phyloP scores from a whole-genome alignment of 1,140 invertebrate genomes.

The Lordiphosa collinella region DNA sequence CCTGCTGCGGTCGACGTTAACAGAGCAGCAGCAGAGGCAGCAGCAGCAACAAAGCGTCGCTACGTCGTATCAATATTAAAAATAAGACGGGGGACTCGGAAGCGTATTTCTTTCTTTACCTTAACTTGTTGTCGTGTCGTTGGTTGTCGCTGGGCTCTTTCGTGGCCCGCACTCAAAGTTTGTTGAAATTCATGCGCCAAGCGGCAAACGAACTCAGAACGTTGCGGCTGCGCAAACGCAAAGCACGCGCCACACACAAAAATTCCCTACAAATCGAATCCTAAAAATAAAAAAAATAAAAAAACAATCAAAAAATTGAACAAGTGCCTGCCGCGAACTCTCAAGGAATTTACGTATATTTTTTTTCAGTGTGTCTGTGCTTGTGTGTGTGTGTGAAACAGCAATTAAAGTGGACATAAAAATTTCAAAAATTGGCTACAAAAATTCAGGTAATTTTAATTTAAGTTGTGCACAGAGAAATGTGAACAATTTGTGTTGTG shows the following conservation, averaged over 20 bases:
- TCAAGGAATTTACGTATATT: too few species aligned
- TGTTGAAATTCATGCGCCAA: constrained; percentile 66
- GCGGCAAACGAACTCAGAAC: constrained; percentile 68
- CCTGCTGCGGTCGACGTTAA: constrained; percentile 46
- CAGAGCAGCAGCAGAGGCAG: constrained; percentile 15
- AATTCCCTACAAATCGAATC: neutral
- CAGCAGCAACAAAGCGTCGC: constrained; percentile 10
- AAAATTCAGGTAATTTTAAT: constrained; percentile 9
- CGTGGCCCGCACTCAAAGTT: constrained; percentile 11
- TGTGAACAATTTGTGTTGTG: too few species aligned
- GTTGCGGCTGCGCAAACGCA: constrained; percentile 65
- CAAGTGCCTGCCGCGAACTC: too few species aligned
- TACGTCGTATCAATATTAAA: constrained; percentile 50
- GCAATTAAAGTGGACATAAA: neutral
- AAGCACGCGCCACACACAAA: constrained; percentile 55
- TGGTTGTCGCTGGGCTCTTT: constrained; percentile 23
- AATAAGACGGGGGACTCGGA: constrained; percentile 64
- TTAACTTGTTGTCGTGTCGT: constrained; percentile 23
- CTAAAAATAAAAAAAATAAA: too few species aligned
- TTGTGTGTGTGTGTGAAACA: too few species aligned
- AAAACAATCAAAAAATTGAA: too few species aligned
- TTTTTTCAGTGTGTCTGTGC: too few species aligned
- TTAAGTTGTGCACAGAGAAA: too few species aligned
- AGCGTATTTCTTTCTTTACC: constrained; percentile 42
- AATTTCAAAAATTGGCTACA: neutral